Percentiles rank a stretch among this genome's conserved stretches.
Evolutionary conservation across 1,140 invertebrate genomes (phyloP).

Genomic region (Danaus plexippus): DNA sequence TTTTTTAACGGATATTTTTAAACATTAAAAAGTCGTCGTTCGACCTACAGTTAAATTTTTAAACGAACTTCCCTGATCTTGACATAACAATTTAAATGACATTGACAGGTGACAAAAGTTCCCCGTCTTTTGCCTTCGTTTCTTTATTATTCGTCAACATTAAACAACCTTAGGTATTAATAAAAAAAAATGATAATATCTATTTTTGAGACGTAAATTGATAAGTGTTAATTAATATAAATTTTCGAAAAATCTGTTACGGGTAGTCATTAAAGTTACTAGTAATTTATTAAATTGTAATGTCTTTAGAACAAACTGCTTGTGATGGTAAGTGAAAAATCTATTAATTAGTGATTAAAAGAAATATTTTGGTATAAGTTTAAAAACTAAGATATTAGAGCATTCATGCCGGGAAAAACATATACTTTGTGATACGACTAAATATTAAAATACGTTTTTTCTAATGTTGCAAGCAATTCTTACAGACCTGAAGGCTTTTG

Average conservation of each 20-base stretch:
- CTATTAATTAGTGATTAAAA: conserved; percentile 1
- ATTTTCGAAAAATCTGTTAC: too few relatives aligned
- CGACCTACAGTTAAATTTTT: too few relatives aligned
- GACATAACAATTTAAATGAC: not conserved
- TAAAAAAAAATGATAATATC: conserved; percentile 2
- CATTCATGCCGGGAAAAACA: too few relatives aligned
- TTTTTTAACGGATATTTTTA: too few relatives aligned
- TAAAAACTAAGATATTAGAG: conserved; percentile 7
- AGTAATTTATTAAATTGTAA: conserved; percentile 32
- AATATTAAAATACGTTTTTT: conserved; percentile 13
- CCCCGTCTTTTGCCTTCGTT: not conserved
- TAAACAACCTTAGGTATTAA: not conserved
- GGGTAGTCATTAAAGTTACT: not conserved
- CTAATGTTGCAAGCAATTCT: conserved; percentile 49
- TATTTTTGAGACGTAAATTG: conserved; percentile 1
- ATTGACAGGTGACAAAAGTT: not conserved
- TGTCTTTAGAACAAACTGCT: conserved; percentile 83
- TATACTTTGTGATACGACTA: conserved; percentile 1
- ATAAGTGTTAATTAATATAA: not conserved
- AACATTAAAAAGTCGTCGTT: too few relatives aligned
- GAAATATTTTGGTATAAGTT: conserved; percentile 7
- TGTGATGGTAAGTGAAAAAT: conserved; percentile 76
- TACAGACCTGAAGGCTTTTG: conserved; percentile 97
- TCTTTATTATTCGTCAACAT: conserved; percentile 1
- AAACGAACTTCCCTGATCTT: too few relatives aligned